These are phyloP conservation scores for Bombus pyrosoma DNA, from an alignment of 1,140 invertebrate genomes.

Conservation along the genomic window DNA sequence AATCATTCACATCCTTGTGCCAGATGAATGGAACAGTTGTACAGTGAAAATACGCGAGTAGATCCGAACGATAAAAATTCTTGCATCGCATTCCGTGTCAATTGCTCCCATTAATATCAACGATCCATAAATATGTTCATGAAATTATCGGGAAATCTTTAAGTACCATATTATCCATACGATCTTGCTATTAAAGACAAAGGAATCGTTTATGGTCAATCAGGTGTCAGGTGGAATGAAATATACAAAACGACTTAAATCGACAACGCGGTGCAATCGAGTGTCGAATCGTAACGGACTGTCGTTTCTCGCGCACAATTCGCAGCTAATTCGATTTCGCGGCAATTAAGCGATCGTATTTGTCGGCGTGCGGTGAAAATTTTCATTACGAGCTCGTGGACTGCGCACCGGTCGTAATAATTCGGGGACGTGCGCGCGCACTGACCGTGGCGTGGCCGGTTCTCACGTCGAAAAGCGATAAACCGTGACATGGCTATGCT, in stretches of 20 bases:
- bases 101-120: neutral
- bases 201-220: neutral
- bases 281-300: neutral
- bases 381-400: slow-evolving; percentile 46
- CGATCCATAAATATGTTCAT: neutral
- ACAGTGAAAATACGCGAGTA: too few species aligned
- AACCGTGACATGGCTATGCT: slow-evolving; percentile 19
- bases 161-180: neutral
- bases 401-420: slow-evolving; percentile 44
- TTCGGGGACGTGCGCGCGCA: slow-evolving; percentile 36
- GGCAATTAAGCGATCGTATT: slow-evolving; percentile 30
- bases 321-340: slow-evolving; percentile 9
- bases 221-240: too few species aligned
- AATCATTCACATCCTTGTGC: too few species aligned
- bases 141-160: neutral
- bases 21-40: too few species aligned
- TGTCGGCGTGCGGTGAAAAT: slow-evolving; percentile 31
- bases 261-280: neutral
- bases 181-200: neutral
- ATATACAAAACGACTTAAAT: neutral
- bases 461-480: slow-evolving; percentile 49
- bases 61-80: neutral
- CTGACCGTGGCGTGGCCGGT: slow-evolving; percentile 9
- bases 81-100: neutral
- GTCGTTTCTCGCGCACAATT: neutral